Evolutionary conservation across 1,140 invertebrate genomes (phyloP).

Genomic region (Theocolax elegans): DNA sequence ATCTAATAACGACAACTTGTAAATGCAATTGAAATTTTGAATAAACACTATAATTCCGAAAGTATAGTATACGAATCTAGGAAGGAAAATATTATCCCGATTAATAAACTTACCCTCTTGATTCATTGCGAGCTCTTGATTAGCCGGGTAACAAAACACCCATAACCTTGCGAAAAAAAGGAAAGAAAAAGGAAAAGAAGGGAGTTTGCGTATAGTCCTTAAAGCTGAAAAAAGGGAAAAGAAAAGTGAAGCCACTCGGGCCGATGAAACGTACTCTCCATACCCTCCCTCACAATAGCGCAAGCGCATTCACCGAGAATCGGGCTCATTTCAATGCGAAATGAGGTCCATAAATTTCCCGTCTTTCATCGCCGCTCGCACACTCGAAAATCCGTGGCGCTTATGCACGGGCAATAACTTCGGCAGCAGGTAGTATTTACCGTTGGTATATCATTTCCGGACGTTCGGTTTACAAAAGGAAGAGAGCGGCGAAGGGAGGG

Average conservation of each 20-base stretch:
- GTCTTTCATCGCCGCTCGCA: background rate
- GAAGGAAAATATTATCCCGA: too few species aligned
- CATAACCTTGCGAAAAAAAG: too few species aligned
- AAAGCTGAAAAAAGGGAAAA: constrained; percentile 7
- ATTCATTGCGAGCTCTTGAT: too few species aligned
- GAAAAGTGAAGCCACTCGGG: background rate
- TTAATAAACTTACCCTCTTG: too few species aligned
- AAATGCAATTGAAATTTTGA: too few species aligned
- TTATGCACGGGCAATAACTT: constrained; percentile 22
- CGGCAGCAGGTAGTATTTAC: constrained; percentile 41
- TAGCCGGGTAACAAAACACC: too few species aligned
- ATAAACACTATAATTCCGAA: too few species aligned
- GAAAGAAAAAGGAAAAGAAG: background rate
- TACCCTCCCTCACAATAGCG: background rate
- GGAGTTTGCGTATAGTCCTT: background rate
- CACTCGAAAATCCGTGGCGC: background rate
- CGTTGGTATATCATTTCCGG: constrained; percentile 41
- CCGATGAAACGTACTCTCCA: background rate
- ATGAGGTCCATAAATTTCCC: constrained; percentile 33
- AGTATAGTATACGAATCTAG: too few species aligned
- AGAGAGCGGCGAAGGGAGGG: constrained; percentile 49
- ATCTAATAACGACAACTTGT: too few species aligned
- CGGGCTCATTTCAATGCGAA: constrained; percentile 32
- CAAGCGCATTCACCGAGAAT: background rate
- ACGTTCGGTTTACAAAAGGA: constrained; percentile 35